phyloP scores from a whole-genome alignment of 2,113 vertebrate species.

The Rhynchopsitta pachyrhyncha region DNA sequence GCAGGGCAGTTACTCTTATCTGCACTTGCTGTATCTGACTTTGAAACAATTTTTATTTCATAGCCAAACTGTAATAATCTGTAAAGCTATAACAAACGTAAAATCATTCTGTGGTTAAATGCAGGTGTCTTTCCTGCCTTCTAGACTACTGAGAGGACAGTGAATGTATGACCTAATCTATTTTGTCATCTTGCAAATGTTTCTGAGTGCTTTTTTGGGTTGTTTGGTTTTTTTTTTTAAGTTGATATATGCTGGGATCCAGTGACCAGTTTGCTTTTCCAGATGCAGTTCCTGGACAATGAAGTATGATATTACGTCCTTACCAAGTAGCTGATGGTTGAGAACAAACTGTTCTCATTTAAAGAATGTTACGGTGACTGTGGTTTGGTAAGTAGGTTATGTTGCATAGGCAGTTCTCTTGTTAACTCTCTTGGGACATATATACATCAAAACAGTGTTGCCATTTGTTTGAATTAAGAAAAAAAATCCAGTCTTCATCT shows the following conservation, averaged over 20 bases:
- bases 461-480: background rate
- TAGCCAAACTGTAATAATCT: background rate
- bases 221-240: no score
- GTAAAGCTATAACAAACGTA: background rate
- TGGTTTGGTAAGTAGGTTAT: background rate
- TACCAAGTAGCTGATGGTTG: background rate
- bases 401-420: background rate
- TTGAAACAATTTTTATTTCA: background rate
- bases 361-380: background rate
- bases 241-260: background rate
- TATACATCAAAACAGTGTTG: background rate
- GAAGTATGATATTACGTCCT: background rate
- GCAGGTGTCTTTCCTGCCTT: background rate
- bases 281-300: background rate
- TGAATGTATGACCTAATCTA: background rate
- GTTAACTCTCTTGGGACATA: background rate
- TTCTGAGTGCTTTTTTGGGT: background rate
- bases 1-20: background rate
- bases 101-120: background rate
- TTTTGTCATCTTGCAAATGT: background rate
- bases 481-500: background rate
- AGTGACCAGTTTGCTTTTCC: background rate
- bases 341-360: background rate
- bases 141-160: background rate
- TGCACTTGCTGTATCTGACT: background rate